Percentiles rank a stretch among this genome's conserved stretches.
phyloP scores from a whole-genome alignment of 1,140 invertebrate genomes.

The Chrysomallon squamiferum region DNA sequence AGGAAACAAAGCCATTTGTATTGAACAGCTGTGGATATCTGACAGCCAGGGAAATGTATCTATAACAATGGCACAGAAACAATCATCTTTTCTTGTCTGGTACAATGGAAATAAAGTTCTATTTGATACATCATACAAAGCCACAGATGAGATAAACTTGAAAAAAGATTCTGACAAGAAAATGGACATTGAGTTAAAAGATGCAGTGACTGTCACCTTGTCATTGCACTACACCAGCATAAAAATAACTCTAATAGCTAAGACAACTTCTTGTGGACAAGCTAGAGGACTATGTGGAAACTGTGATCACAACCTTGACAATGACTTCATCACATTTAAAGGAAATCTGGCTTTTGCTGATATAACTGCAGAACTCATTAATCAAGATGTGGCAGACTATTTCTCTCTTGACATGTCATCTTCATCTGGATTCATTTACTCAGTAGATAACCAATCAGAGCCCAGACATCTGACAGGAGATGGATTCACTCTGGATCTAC shows the following conservation, averaged over 20 bases:
- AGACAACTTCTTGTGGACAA: conserved; percentile 9
- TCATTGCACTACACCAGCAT: conserved; percentile 7
- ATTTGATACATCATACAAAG: conserved; percentile 17
- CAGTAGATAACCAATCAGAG: not conserved
- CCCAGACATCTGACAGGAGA: too few species aligned
- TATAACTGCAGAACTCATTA: conserved; percentile 22
- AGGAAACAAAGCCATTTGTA: conserved; percentile 12
- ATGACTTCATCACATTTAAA: conserved; percentile 23
- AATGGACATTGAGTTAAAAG: too few species aligned
- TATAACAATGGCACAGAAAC: conserved; percentile 10
- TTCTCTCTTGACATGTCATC: conserved; percentile 10
- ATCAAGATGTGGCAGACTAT: conserved; percentile 18
- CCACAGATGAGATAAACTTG: too few species aligned
- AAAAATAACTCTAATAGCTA: conserved; percentile 9
- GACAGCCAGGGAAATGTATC: conserved; percentile 17
- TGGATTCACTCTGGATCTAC: too few species aligned
- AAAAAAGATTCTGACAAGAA: too few species aligned
- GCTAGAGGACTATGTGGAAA: conserved; percentile 28
- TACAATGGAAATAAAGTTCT: conserved; percentile 10
- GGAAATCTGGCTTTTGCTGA: conserved; percentile 12
- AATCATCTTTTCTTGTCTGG: conserved; percentile 3
- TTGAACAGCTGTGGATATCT: conserved; percentile 22
- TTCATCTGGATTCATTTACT: conserved; percentile 24
- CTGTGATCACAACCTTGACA: conserved; percentile 27
- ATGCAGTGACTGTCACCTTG: conserved; percentile 11